These are phyloP conservation scores for Chrysodeixis includens DNA, from an alignment of 2,888 invertebrate genomes.

Conservation along the genomic window DNA sequence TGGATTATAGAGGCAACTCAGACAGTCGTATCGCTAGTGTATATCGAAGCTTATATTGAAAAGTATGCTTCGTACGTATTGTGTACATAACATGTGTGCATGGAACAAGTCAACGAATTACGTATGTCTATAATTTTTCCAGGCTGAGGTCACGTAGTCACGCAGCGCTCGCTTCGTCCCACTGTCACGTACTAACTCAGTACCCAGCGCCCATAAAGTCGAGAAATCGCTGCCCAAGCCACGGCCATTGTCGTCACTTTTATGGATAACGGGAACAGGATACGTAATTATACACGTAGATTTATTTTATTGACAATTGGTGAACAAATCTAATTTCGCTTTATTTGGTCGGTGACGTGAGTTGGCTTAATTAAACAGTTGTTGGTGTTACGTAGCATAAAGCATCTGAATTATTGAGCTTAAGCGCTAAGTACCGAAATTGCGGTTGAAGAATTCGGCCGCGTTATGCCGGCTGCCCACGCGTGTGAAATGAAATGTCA, in stretches of 20 bases:
- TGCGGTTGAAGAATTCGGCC: constrained; percentile 16
- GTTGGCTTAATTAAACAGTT: constrained; percentile 47
- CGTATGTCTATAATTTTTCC: constrained; percentile 47
- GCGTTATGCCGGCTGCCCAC: not conserved
- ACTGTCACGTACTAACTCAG: constrained; percentile 65
- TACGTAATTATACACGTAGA: constrained; percentile 69
- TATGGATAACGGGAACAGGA: constrained; percentile 69
- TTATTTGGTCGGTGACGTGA: constrained; percentile 54
- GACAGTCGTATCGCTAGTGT: constrained; percentile 7
- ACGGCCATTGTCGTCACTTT: constrained; percentile 67
- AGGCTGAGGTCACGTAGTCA: constrained; percentile 61
- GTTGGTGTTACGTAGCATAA: constrained; percentile 16
- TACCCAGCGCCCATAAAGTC: constrained; percentile 65
- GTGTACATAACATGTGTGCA: constrained; percentile 14
- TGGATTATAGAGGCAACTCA: constrained; percentile 28
- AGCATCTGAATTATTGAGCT: constrained; percentile 25
- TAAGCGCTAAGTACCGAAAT: constrained; percentile 8
- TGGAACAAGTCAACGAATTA: constrained; percentile 35
- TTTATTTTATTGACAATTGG: constrained; percentile 62
- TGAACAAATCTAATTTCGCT: constrained; percentile 62
- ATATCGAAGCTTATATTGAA: constrained; percentile 21
- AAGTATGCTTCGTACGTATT: constrained; percentile 26
- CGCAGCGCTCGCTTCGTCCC: constrained; percentile 42
- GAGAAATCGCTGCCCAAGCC: constrained; percentile 66
- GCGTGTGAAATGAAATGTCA: constrained; percentile 8